phyloP scores from a whole-genome alignment of 2,797 vertebrate genomes.

The Parauchenoglanis punctatus region DNA sequence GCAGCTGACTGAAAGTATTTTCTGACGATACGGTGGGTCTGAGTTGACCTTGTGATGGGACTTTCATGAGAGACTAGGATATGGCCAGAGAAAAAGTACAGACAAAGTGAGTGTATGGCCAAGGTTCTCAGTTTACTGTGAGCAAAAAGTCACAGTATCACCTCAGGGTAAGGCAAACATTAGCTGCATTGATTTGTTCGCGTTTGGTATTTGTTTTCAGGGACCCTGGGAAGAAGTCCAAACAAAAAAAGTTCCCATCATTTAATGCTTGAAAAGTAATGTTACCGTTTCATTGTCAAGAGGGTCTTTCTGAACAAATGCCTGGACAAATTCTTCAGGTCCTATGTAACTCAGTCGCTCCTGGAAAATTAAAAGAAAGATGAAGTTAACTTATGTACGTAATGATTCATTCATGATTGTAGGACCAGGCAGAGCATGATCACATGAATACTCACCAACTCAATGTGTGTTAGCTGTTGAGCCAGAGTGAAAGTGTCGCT shows the following conservation, averaged over 20 bases:
- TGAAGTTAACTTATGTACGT: not conserved
- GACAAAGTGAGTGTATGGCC: constrained; percentile 37
- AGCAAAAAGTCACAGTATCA: constrained; percentile 61
- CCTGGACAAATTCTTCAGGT: constrained; percentile 94
- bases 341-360: constrained; percentile 94
- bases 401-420: not conserved
- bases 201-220: constrained; percentile 34
- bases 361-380: constrained; percentile 69
- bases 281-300: constrained; percentile 90
- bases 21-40: constrained; percentile 30
- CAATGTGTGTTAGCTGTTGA: constrained; percentile 94
- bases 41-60: constrained; percentile 57
- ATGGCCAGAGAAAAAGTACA: not conserved
- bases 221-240: not conserved
- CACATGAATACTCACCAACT: constrained; percentile 79
- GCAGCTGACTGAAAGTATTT: constrained; percentile 64
- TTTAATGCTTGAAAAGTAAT: constrained; percentile 8
- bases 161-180: constrained; percentile 45
- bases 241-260: not conserved
- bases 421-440: not conserved
- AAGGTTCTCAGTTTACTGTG: constrained; percentile 45
- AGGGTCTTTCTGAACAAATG: constrained; percentile 89
- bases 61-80: constrained; percentile 20
- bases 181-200: constrained; percentile 58
- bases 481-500: constrained; percentile 89